Conservation (phyloP, 2,113 vertebrate species). For the Sylvilagus bachmani region DNA sequence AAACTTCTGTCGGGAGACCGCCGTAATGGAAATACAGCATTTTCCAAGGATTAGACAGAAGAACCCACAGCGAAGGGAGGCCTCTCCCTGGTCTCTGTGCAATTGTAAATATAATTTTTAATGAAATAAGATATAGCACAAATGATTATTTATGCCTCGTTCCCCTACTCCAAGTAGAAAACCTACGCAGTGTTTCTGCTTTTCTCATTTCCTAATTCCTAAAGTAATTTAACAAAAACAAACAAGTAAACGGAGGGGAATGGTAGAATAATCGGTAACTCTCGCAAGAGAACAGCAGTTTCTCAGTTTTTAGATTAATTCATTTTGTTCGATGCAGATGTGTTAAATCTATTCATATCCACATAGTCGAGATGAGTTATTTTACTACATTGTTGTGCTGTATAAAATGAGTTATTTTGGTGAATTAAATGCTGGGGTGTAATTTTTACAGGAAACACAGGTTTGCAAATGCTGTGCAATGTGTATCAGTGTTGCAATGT, state of each 20-base stretch:
- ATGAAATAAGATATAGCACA: constrained; percentile 79
- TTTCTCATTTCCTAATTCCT: constrained; percentile 81
- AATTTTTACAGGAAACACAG: constrained; percentile 86
- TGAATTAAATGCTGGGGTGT: constrained; percentile 84
- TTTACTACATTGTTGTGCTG: constrained; percentile 76
- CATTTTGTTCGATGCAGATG: constrained; percentile 80
- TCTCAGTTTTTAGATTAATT: constrained; percentile 75
- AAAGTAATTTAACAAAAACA: constrained; percentile 85
- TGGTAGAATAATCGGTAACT: constrained; percentile 75
- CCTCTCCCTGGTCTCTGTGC: constrained; percentile 52
- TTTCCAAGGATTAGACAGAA: constrained; percentile 73
- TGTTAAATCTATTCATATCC: constrained; percentile 77
- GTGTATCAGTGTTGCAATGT: constrained; percentile 83
- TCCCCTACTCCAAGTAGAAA: constrained; percentile 81
- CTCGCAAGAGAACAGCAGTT: constrained; percentile 68
- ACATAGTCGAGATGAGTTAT: constrained; percentile 75
- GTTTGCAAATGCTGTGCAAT: constrained; percentile 82
- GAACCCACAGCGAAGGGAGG: constrained; percentile 41
- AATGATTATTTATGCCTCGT: constrained; percentile 76
- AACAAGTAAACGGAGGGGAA: constrained; percentile 79
- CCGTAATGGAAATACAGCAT: constrained; percentile 73
- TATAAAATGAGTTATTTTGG: constrained; percentile 81
- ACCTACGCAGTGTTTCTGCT: constrained; percentile 50
- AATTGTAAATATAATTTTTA: constrained; percentile 81
- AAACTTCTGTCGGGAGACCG: constrained; percentile 73